These are phyloP conservation scores for Rhea pennata DNA, from an alignment of 2,113 vertebrate genomes.

Conservation along the genomic window DNA sequence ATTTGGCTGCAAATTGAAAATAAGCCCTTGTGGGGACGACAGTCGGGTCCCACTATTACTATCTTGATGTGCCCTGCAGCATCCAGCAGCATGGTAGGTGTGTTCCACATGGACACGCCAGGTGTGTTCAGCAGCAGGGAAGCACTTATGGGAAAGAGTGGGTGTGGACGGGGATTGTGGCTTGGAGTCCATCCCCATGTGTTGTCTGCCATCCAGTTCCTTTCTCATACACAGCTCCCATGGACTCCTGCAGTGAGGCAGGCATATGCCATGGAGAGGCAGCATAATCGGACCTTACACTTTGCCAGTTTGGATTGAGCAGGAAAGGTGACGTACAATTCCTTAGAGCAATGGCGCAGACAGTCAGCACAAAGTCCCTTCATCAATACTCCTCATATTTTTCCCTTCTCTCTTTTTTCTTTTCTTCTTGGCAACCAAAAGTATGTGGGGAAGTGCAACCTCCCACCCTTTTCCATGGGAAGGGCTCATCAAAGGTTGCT, in stretches of 20 bases:
- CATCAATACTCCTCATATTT: constrained; percentile 4
- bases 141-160: constrained; percentile 65
- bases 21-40: constrained; percentile 77
- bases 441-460: not conserved
- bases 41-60: constrained; percentile 67
- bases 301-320: not conserved
- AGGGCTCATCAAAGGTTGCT: constrained; percentile 60
- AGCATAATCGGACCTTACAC: not conserved
- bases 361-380: constrained; percentile 40
- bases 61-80: constrained; percentile 65
- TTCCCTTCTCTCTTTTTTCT: not conserved
- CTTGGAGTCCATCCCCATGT: constrained; percentile 18
- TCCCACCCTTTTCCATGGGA: constrained; percentile 48
- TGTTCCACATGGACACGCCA: constrained; percentile 63
- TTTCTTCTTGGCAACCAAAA: constrained; percentile 40
- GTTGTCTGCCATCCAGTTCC: constrained; percentile 4
- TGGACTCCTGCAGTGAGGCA: not conserved
- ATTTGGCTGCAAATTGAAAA: constrained; percentile 76
- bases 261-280: not conserved
- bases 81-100: constrained; percentile 68
- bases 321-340: not conserved
- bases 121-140: constrained; percentile 68
- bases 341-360: not conserved
- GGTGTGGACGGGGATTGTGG: constrained; percentile 11
- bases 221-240: not conserved